Base-by-base conservation (phyloP, 2,113 vertebrate species). In the Girardinichthys multiradiatus region DNA sequence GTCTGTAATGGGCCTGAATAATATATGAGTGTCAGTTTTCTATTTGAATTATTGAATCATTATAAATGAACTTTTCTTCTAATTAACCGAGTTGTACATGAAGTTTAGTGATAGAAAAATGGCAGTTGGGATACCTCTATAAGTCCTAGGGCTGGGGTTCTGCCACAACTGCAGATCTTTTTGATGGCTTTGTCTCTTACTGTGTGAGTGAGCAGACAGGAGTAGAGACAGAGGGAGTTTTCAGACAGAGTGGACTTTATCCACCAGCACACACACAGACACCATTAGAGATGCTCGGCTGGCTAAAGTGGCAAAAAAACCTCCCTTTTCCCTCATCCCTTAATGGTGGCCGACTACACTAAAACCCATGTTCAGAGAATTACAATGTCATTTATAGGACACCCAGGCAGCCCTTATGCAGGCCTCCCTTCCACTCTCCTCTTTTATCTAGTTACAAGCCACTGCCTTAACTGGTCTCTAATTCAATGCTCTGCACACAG, bases 341-440 rank as follows among this genome's bases (percentile, higher is more conserved):
- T 93, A 92, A 91, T 93, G 89, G 87, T 80, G 81, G 78, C 83
- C 59, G 67, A 78, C 90, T 86, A 87, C 85, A 91, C 89, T 93
- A 92, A 92, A 94, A 92, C 88, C 81, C 84, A 84, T 92, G 88
- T 90, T 86, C 79, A 85, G 87, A 92, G 91, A 91, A 93, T 93
- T 92, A 92, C 94, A 93, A 93, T 93, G 94, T 95, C 93, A 91
- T 94, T 93, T 92, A 92, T 90, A 93, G 90, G 92, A 90, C 88
- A 86, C 86, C 67, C 61, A 90, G 87, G 77, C 86, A 81, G 79
- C 79, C 77, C 83, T 86, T 72, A 24, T 78, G 70, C 75, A 74
- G 86, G 57, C 80, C 82, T 81, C 79, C 76, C 84, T 57, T 88
- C 74, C 82, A 81, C 86, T 88, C 76, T 79, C 69, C 77, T 81